Conservation (phyloP, 2,113 vertebrate species). For the Dicaeum eximium region DNA sequence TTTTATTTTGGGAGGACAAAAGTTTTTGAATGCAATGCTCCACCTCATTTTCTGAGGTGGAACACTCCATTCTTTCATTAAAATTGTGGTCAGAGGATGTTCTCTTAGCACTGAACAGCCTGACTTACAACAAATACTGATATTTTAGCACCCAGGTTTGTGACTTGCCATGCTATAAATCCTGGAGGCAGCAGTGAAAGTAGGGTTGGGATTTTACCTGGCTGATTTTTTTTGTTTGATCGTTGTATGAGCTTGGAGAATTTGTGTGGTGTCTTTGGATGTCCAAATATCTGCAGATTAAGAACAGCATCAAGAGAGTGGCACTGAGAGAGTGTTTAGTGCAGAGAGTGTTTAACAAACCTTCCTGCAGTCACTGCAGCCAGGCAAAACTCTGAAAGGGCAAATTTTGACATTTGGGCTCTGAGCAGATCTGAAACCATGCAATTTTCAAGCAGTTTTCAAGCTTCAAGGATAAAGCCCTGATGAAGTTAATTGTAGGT, state of each 20-base stretch:
- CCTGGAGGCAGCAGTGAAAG: not conserved
- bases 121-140: not conserved
- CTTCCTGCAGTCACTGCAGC: not conserved
- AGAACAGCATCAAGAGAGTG: not conserved
- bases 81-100: not conserved
- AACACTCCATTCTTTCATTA: not conserved
- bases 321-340: not conserved
- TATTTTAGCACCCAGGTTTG: not conserved
- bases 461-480: not conserved
- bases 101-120: not conserved
- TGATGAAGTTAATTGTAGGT: not conserved
- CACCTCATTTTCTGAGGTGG: not conserved
- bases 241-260: not conserved
- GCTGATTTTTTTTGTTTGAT: not conserved
- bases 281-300: not conserved
- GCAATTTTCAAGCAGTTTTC: not conserved
- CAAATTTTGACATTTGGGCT: not conserved
- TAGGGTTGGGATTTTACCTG: not conserved
- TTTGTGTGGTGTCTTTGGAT: not conserved
- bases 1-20: not conserved
- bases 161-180: not conserved
- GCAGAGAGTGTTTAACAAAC: not conserved
- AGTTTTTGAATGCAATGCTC: not conserved
- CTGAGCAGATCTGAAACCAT: not conserved
- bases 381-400: not conserved